Evolutionary conservation across 1,140 invertebrate species (phyloP), one percentile per base, ranked within the genome.

Genomic region (Bombus confusus): DNA sequence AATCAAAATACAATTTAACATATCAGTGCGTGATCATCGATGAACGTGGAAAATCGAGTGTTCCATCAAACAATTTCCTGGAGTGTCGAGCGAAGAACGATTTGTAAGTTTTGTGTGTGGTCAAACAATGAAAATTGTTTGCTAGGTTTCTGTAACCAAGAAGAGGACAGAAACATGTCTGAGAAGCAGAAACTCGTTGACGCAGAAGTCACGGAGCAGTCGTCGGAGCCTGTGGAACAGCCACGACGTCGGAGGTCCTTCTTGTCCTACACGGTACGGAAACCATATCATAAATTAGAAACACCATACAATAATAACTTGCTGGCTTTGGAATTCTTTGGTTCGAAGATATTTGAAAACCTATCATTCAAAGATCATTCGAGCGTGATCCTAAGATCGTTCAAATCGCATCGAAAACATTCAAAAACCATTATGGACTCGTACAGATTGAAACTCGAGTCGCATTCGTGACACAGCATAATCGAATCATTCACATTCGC

Each of bases 111-210:
- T 84, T 87, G 87, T 88, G 90, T 80, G 91, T 92, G 90, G 88
- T n/a, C n/a, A n/a, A n/a, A n/a, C n/a, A n/a, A n/a, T n/a, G n/a
- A n/a, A n/a, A n/a, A n/a, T 43, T 87, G 89, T 75, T 69, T 91
- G 47, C 47, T 92, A 80, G 85, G 88, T 86, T 84, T 91, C 41
- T 91, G 91, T 66, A 86, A 75, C 83, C 87, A 74, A 47, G 66
- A 37, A 25, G 71, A 59, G 43, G 86, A 41, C 73, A 80, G 72
- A 68, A 75, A 86, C 25, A 92, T 91, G 91, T 80, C 91, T 31
- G 89, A 86, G 73, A 88, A 89, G 37, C 72, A 83, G 68, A 80
- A 72, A 79, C 69, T 84, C 77, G n/a, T 41, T 66, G 68, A 77
- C 74, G 52, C 79, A 66, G 73, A 90, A 88, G 28, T 69, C 34